A percentile compares a stretch with the other conserved stretches of the same genome.
Evolutionary conservation across 1,140 invertebrate species (phyloP).

Genomic region (Sipha flava): DNA sequence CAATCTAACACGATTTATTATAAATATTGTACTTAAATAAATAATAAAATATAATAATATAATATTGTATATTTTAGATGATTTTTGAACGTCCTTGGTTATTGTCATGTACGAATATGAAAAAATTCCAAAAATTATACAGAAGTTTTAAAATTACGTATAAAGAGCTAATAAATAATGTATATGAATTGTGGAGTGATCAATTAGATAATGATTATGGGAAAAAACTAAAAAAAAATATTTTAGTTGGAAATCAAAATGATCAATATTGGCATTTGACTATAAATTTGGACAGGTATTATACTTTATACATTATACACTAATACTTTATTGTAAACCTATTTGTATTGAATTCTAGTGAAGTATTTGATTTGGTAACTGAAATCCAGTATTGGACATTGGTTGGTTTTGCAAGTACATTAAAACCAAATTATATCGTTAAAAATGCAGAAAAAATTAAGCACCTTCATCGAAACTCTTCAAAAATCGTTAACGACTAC

Average conservation of each 20-base stretch:
- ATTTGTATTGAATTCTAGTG: not conserved
- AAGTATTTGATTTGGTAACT: not conserved
- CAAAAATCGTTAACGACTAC: constrained; percentile 1
- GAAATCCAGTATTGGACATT: constrained; percentile 2
- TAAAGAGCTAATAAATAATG: not conserved
- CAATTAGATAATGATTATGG: not conserved
- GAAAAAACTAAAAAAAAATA: not conserved
- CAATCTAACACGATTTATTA: too few relatives aligned
- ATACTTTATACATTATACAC: not conserved
- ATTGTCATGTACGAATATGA: not conserved
- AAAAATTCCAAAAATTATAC: not conserved
- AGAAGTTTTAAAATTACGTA: not conserved
- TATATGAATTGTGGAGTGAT: not conserved
- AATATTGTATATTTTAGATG: not conserved
- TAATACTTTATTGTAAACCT: not conserved
- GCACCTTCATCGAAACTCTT: not conserved
- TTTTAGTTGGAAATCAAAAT: not conserved
- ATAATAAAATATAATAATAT: too few relatives aligned
- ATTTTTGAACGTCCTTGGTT: not conserved
- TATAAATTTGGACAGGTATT: not conserved
- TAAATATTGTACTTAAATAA: too few relatives aligned
- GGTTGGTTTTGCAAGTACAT: not conserved
- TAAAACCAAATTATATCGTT: not conserved
- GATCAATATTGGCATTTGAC: constrained; percentile 3
- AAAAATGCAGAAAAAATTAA: not conserved